Conservation (phyloP, 1,140 invertebrate genomes). For the Arctopsyche grandis region DNA sequence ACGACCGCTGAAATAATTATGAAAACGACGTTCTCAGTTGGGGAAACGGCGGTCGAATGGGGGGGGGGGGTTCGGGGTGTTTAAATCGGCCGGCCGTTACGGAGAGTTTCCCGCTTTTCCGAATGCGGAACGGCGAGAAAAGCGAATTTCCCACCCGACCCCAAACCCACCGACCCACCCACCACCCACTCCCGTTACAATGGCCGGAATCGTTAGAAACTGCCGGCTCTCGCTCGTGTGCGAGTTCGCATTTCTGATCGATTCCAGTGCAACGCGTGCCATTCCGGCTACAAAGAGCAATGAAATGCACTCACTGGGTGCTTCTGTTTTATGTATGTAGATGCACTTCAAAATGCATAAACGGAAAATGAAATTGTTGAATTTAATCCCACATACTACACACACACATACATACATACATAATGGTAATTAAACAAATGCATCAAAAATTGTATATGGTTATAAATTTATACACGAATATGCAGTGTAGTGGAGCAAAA, state of each 20-base stretch:
- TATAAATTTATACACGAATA: too few relatives aligned
- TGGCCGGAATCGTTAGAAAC: neutral
- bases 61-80: neutral
- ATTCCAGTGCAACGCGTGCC: neutral
- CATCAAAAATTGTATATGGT: too few relatives aligned
- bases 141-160: neutral
- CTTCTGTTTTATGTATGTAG: too few relatives aligned
- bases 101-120: neutral
- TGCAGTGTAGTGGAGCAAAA: too few relatives aligned
- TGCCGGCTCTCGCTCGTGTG: neutral
- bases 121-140: neutral
- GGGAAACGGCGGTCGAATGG: neutral
- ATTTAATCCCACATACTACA: too few relatives aligned
- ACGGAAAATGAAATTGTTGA: too few relatives aligned
- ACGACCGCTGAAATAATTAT: conserved; percentile 24
- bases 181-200: neutral
- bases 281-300: too few relatives aligned
- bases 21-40: conserved; percentile 13
- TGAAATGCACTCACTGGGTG: too few relatives aligned
- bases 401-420: too few relatives aligned
- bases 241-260: neutral
- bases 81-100: neutral
- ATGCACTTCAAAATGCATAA: too few relatives aligned
- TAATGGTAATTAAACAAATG: too few relatives aligned
- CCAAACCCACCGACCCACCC: neutral